Percentiles rank a stretch among this genome's conserved stretches.
Conservation (phyloP, 2,113 vertebrate genomes). For the Scortum barcoo region DNA sequence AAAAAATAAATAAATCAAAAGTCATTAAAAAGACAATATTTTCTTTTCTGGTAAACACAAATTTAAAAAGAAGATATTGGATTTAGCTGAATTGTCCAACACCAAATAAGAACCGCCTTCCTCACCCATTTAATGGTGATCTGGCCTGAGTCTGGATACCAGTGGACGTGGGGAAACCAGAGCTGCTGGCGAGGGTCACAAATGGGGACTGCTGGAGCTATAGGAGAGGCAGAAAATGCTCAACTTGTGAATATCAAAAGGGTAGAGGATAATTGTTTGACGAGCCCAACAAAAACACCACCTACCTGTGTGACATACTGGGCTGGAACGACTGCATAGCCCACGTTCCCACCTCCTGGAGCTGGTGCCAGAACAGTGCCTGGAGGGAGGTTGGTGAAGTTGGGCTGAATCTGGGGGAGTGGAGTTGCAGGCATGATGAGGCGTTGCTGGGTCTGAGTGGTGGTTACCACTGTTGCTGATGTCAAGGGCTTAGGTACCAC, state of each 20-base stretch:
- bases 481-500: constrained; percentile 93
- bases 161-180: constrained; percentile 87
- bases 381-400: constrained; percentile 94
- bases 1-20: too few relatives aligned
- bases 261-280: too few relatives aligned
- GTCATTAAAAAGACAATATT: not conserved
- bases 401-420: constrained; percentile 96
- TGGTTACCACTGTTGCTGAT: constrained; percentile 89
- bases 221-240: not conserved
- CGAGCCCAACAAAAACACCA: not conserved
- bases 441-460: constrained; percentile 93
- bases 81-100: not conserved
- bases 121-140: constrained; percentile 95
- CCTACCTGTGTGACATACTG: constrained; percentile 97
- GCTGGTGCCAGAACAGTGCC: constrained; percentile 95
- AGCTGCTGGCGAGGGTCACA: constrained; percentile 94
- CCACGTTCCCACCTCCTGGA: constrained; percentile 91
- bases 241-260: not conserved
- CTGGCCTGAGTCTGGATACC: constrained; percentile 93
- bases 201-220: constrained; percentile 93
- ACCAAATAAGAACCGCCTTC: not conserved
- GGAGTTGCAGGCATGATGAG: constrained; percentile 98
- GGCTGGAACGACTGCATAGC: constrained; percentile 95
- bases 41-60: not conserved
- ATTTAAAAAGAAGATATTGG: not conserved